Evolutionary conservation across 2,888 invertebrate species (phyloP), one percentile per base, ranked within the genome.

Genomic region (Argyresthia albistria): DNA sequence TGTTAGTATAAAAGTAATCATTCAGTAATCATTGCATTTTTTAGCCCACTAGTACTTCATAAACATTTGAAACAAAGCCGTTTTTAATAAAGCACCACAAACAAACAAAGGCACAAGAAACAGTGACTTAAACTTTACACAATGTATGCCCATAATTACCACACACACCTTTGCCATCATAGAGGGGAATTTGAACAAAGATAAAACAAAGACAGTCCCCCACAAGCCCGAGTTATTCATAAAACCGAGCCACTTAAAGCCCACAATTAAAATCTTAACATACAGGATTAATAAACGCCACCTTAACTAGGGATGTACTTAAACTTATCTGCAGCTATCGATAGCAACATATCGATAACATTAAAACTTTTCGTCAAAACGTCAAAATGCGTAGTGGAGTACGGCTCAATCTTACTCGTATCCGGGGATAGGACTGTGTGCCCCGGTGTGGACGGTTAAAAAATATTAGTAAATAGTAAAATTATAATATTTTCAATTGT

Each of bases 181-280:
- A 3, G 9, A 16, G 14, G 36, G 35, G n/a, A 51, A 36, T 25
- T 52, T 43, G 12, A 35, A 8, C 49, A 45, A 12, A 48, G 55
- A 55, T 55, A 55, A 55, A 36, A 55, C 51, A 55, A 43, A 52
- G 35, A 25, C 51, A 14, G 42, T 42, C 45, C 54, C 39, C 25
- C 58, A 57, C 25, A 25, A 6, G 3, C 25, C 6, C 25, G 57
- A 59, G 63, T 61, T 63, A 62, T 62, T 63, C 62, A 66, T 66
- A 63, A 62, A 63, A 73, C 69, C 73, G 72, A 76, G 76, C 79
- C 79, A 77, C 78, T 81, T 82, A 73, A 80, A 77, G 73, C 75
- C 79, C 77, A 76, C 82, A 82, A 83, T 84, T 84, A 83, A 82
- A 84, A 82, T 81, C 80, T 79, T 78, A 80, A 81, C 80, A 74